Base-by-base conservation (phyloP, 2,888 invertebrate genomes). In the Drosophila macrospina region DNA sequence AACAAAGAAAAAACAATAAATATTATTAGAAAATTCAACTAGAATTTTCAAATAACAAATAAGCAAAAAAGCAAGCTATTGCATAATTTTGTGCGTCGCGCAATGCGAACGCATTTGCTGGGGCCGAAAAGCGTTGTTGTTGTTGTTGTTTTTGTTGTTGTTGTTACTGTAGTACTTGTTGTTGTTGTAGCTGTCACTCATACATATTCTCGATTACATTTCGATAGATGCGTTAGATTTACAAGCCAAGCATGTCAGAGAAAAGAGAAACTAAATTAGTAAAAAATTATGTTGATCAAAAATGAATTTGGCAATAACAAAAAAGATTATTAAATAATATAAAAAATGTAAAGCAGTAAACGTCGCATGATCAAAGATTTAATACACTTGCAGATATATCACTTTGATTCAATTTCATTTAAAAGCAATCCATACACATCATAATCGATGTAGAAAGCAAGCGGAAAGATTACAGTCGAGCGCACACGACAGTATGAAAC, bases 201-300 rank as follows among this genome's bases (percentile, higher is more conserved):
- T 13, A 54, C 44, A 34, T 15, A 60, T 39, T 42, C 86, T 82
- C 88, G 83, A 60, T 73, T 79, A 86, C 70, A 88, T 69, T 84
- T 88, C 86, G 74, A 84, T 84, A 84, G 85, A 74, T 63, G 87
- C 85, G 74, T 86, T 78, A 86, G 76, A 69, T 68, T 80, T 74
- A 88, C 55, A 91, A 90, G 90, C 90, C 90, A 91, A 88, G 89
- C 90, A 87, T 85, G 88, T 89, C 90, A 90, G 78, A 89, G 88
- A 90, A 91, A 87, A 91, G 78, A 90, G 88, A 89, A 90, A 89
- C 90, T 90, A 89, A 74, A 90, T 90, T 90, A 90, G 90, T 90
- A 74, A 86, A 89, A 90, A 84, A 76, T 74, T 75, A 77, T 78
- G 72, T 74, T 60, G 67, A 78, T 80, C 80, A 74, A 71, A 66